These are phyloP conservation scores for Emmelina monodactyla DNA, from an alignment of 2,888 invertebrate species.

Conservation along the genomic window DNA sequence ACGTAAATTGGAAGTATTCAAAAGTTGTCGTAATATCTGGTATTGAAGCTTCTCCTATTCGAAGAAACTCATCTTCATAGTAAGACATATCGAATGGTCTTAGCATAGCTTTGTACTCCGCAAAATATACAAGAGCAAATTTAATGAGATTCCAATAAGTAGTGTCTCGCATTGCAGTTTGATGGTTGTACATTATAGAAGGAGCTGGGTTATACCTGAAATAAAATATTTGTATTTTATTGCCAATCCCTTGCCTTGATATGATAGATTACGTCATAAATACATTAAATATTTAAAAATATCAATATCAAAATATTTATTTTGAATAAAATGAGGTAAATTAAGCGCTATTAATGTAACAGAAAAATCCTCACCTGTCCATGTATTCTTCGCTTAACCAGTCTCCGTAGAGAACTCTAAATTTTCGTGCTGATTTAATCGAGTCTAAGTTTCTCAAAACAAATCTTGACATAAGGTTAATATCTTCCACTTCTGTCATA, in stretches of 20 bases:
- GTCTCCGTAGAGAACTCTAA: conserved; percentile 40
- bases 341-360: no score
- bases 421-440: conserved; percentile 32
- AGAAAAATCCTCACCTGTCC: no score
- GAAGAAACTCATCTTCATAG: conserved; percentile 30
- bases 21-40: conserved; percentile 38
- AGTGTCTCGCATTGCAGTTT: conserved; percentile 47
- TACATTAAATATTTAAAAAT: no score
- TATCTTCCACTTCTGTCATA: conserved; percentile 40
- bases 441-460: conserved; percentile 45
- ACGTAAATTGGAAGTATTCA: conserved; percentile 33
- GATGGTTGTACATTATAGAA: conserved; percentile 42
- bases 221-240: not conserved
- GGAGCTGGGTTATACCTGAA: conserved; percentile 39
- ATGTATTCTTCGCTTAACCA: conserved; percentile 24
- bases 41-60: conserved; percentile 27
- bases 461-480: conserved; percentile 38
- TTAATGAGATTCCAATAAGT: conserved; percentile 41
- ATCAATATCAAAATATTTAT: no score
- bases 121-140: conserved; percentile 34
- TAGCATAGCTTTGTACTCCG: conserved; percentile 30
- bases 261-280: no score
- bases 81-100: conserved; percentile 30
- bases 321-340: no score
- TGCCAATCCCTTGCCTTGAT: no score